These are phyloP conservation scores for Theocolax elegans DNA, from an alignment of 1,140 invertebrate genomes.

Conservation along the genomic window DNA sequence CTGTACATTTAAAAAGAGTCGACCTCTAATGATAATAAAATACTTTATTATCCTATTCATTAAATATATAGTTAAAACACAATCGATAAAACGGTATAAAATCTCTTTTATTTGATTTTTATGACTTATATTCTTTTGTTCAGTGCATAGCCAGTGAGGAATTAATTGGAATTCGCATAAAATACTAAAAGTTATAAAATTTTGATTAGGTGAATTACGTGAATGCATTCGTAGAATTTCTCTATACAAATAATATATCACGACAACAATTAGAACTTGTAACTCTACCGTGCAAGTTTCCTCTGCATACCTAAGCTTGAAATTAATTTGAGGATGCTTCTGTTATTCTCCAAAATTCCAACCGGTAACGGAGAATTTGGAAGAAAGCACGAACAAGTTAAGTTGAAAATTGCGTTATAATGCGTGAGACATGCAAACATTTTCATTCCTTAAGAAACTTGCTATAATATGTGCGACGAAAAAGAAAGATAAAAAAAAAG, in stretches of 20 bases:
- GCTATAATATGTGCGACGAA: neutral
- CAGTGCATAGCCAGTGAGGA: too few species aligned
- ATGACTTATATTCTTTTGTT: too few species aligned
- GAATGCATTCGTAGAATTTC: neutral
- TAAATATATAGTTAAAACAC: too few species aligned
- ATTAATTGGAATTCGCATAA: too few species aligned
- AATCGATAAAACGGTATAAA: too few species aligned
- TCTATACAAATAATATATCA: constrained; percentile 25
- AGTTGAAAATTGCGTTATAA: constrained; percentile 27
- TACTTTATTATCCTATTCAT: too few species aligned
- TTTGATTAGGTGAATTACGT: too few species aligned
- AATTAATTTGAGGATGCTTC: constrained; percentile 35
- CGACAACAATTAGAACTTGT: constrained; percentile 33
- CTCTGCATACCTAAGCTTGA: constrained; percentile 15
- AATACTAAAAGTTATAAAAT: too few species aligned
- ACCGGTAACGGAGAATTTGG: neutral
- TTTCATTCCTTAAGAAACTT: constrained; percentile 23
- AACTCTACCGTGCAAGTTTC: constrained; percentile 16
- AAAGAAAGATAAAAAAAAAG: neutral
- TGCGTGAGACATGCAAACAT: constrained; percentile 31
- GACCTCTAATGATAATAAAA: too few species aligned
- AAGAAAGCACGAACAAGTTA: constrained; percentile 18
- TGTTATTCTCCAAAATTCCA: constrained; percentile 31
- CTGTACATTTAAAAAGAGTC: too few species aligned
- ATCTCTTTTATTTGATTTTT: too few species aligned